Percentiles rank a stretch among this genome's conserved stretches.
phyloP scores from a whole-genome alignment of 2,113 vertebrate species.

The Pseudois nayaur region DNA sequence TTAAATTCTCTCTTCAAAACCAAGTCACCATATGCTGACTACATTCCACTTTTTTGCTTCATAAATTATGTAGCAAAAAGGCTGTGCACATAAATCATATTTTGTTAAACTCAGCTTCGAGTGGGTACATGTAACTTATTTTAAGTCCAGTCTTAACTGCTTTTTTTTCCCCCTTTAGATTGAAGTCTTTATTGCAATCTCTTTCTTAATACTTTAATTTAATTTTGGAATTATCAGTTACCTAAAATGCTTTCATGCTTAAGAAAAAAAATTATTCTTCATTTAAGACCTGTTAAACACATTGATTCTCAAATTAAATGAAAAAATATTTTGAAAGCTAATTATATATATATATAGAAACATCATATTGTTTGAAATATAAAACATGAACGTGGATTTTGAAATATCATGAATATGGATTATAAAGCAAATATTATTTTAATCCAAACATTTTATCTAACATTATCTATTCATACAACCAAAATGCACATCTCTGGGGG shows the following conservation, averaged over 20 bases:
- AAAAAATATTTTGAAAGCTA: background rate
- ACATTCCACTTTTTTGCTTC: slow-evolving; percentile 40
- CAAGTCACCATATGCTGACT: slow-evolving; percentile 47
- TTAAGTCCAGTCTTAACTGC: background rate
- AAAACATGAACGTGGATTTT: background rate
- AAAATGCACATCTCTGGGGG: background rate
- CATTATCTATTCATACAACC: background rate
- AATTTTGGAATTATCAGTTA: background rate
- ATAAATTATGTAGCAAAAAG: slow-evolving; percentile 57
- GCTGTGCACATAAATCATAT: slow-evolving; percentile 47
- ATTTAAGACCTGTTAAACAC: background rate
- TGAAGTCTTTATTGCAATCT: background rate
- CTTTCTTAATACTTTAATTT: background rate
- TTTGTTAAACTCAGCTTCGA: slow-evolving; percentile 27
- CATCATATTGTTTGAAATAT: background rate
- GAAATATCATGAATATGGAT: background rate
- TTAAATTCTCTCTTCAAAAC: slow-evolving; percentile 36
- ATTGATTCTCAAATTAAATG: background rate
- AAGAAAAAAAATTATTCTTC: background rate
- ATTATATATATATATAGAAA: background rate
- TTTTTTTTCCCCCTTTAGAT: background rate
- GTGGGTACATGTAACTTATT: background rate
- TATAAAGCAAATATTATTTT: slow-evolving; percentile 9
- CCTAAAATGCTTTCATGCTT: background rate
- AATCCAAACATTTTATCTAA: background rate